Base-by-base conservation (phyloP, 92 coral and sea anemone species). In the Parazoanthus swiftii region DNA sequence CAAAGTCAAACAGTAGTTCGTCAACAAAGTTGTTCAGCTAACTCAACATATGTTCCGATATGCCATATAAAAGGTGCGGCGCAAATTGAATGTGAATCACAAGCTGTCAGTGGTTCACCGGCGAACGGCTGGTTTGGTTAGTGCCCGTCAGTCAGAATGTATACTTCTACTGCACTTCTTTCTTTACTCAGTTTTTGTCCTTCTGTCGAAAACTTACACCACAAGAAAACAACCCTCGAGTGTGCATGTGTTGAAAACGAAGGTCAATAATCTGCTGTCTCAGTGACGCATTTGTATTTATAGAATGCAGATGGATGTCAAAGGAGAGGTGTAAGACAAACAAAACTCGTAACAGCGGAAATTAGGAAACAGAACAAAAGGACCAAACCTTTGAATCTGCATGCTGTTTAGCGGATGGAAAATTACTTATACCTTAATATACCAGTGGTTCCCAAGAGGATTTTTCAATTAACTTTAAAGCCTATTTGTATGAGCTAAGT, bases 1-100 rank as follows among this genome's bases (percentile, higher is more conserved):
- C 81, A 39, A n/a, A 44, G 29, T 79, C 65, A n/a, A 79, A 18
- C 37, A 73, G 77, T 29, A 25, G 38, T 29, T 50, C n/a, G 82
- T 79, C 67, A 79, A 79, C 82, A 46, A 35, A 44, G 37, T 79
- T 79, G 81, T 77, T 48, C 35, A 77, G 81, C 58, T 77, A 33
- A 38, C 38, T 73, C 16, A 73, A 73, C 0, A 3, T n/a, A 79
- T n/a, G 82, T 44, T 38, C 38, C 82, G 65, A 26, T 29, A 35
- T 79, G 26, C 29, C 81, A 77, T 9, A 46, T 46, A 46, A 46
- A 46, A 46, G 51, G 51, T 9, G 21, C 44, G 15, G 8, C 14
- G 4, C 39, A 13, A 76, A 37, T 16, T 39, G 37, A 15, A 6
- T 18, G 23, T 38, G 21, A 74, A 13, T 63, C 70, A 63, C 70